A percentile compares a stretch with the other conserved stretches of the same genome.
Conservation (phyloP, 1,140 invertebrate species). For the Papilio polytes region DNA sequence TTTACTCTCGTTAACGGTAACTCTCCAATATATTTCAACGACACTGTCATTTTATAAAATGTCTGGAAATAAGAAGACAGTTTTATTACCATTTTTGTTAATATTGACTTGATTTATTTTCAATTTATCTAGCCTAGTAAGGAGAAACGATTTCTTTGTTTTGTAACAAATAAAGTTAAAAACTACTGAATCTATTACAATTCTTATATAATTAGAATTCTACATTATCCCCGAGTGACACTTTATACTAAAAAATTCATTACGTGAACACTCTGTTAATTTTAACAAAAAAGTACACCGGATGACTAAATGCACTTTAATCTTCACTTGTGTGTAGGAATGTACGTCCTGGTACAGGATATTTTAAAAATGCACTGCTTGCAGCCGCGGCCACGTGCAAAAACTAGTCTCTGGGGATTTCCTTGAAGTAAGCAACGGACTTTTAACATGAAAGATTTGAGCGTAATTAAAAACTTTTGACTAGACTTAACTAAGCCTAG, state of each 20-base stretch:
- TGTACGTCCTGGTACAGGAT: conserved; percentile 8
- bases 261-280: neutral
- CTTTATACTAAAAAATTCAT: neutral
- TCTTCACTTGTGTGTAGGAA: neutral
- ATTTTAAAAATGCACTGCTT: neutral
- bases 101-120: neutral
- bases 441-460: neutral
- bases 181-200: neutral
- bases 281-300: neutral
- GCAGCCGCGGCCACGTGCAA: neutral
- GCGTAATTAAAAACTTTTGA: too few species aligned
- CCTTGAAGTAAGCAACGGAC: conserved; percentile 1
- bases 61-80: neutral
- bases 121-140: neutral
- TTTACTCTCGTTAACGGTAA: conserved; percentile 40
- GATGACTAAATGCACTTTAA: conserved; percentile 13
- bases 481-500: too few species aligned
- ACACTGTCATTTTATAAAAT: conserved; percentile 31
- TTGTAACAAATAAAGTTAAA: neutral
- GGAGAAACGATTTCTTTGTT: neutral
- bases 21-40: conserved; percentile 35
- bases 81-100: neutral
- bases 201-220: neutral
- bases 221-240: neutral
- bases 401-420: conserved; percentile 11